Base-by-base conservation (phyloP, 2,797 vertebrate species). In the Cryptoprocta ferox region DNA sequence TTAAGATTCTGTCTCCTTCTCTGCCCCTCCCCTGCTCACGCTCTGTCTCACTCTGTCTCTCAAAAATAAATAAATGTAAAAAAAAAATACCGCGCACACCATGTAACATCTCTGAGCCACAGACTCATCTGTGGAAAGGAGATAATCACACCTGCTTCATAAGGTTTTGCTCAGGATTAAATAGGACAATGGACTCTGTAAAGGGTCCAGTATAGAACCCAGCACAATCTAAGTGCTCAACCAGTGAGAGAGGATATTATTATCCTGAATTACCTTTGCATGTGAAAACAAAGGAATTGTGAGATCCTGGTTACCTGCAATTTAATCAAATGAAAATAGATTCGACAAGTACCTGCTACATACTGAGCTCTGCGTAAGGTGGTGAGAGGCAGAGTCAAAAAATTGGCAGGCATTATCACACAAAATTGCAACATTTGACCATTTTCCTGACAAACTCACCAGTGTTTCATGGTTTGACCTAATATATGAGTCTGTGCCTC, bases 231-330 rank as follows among this genome's bases (percentile, higher is more conserved):
- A 94, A 85, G 15, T 81, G 19, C 4, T 89, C 61, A 71, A 48
- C 81, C 70, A 65, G 26, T 88, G 48, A 96, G 0, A 75, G 45
- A 65, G 76, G 28, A 56, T 56, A 39, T 61, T 92, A 66, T 48
- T 92, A 86, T 68, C 75, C 68, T 88, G 32, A 96, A 82, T 93
- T 97, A 56, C 0, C 15, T 81, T 81, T 96, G 28, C 61, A 80
- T 59, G 4, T 75, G 70, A 88, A 96, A 89, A 11, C 50, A 56
- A 97, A 66, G 39, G 37, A 75, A 32, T 53, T 96, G 26, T n/a
- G 66, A 90, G 30, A 48, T 50, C 66, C 26, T 48, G 12, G 32
- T 89, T 89, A 50, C 35, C 61, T 56, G 39, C 35, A 93, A 81
- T 45, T 93, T 91, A 92, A 56, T 66, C 35, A 85, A 91, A 81